Conservation (phyloP, 1,140 invertebrate species). For the Aphelenchoides fujianensis region DNA sequence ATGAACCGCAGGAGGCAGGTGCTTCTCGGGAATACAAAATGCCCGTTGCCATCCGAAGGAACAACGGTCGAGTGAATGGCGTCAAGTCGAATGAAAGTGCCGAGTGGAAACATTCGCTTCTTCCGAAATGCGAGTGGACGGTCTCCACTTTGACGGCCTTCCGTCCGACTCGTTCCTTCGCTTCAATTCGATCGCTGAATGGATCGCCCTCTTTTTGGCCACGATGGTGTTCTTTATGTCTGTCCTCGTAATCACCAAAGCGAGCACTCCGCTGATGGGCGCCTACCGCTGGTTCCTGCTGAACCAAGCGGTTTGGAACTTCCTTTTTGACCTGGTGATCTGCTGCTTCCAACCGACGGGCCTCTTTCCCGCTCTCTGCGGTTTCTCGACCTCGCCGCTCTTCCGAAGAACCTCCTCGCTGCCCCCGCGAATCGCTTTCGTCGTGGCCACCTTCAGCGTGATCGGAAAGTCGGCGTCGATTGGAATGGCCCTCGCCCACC, state of each 20-base stretch:
- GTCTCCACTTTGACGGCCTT: neutral
- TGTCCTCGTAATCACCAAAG: slow-evolving; percentile 1
- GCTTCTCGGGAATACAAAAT: too few species aligned
- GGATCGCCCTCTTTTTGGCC: neutral
- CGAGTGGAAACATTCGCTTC: too few species aligned
- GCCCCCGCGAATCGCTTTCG: neutral
- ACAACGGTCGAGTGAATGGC: too few species aligned
- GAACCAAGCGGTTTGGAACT: slow-evolving; percentile 4
- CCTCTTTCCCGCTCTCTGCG: neutral
- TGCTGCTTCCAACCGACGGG: neutral
- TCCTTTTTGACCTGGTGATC: neutral
- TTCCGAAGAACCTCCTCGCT: neutral
- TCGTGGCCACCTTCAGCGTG: neutral
- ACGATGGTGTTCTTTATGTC: neutral
- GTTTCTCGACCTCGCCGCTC: neutral
- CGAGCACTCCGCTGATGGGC: neutral
- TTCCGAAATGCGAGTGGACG: neutral
- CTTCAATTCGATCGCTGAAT: neutral
- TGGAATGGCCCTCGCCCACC: neutral
- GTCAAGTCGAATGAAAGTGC: too few species aligned
- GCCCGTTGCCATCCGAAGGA: too few species aligned
- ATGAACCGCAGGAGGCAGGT: too few species aligned
- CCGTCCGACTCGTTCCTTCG: neutral
- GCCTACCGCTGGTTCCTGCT: neutral
- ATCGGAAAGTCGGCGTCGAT: neutral